Evolutionary conservation across 2,797 vertebrate genomes (phyloP).

Genomic region (Xiphophorus birchmanni): DNA sequence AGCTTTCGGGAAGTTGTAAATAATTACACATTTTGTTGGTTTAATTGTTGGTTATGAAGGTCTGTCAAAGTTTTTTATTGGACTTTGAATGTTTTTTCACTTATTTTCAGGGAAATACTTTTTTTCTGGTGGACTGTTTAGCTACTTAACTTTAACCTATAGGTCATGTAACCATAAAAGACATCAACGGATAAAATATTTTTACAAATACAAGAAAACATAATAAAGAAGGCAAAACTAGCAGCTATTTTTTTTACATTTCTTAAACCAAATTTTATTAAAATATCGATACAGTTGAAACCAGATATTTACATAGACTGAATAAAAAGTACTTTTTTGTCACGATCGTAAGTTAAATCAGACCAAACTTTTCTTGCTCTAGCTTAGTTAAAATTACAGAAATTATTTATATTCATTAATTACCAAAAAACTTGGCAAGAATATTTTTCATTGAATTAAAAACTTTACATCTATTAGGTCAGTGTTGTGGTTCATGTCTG

Average conservation of each 20-base stretch:
- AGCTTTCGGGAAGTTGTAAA: neutral
- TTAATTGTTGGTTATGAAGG: neutral
- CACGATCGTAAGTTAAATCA: no score
- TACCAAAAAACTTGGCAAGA: no score
- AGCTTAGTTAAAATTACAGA: no score
- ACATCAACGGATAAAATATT: neutral
- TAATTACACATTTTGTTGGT: neutral
- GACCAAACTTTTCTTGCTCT: no score
- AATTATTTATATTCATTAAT: no score
- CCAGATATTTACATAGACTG: no score
- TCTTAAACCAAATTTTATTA: neutral
- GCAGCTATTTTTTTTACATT: neutral
- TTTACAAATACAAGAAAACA: neutral
- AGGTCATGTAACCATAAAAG: neutral
- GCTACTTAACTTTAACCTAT: neutral
- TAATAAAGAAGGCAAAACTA: neutral
- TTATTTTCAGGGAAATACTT: neutral
- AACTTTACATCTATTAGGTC: neutral
- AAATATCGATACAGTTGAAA: neutral
- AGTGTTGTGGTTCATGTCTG: neutral
- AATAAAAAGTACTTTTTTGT: no score
- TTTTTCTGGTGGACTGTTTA: neutral
- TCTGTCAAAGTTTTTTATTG: neutral
- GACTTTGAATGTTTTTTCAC: neutral
- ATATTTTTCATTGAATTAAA: no score